Evolutionary conservation across 2,888 invertebrate species (phyloP).

Genomic region (Erebia aethiops): DNA sequence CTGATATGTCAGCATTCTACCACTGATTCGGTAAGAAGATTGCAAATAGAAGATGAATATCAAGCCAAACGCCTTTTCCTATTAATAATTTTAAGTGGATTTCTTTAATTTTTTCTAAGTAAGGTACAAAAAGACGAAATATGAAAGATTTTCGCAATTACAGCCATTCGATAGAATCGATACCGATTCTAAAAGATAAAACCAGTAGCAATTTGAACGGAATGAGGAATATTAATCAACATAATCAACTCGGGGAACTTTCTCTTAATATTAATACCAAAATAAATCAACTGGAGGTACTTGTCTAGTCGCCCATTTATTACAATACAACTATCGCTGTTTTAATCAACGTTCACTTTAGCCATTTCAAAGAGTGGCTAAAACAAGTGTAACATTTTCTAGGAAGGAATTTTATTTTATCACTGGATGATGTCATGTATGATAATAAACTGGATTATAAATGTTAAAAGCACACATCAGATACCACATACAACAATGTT

Average conservation of each 20-base stretch:
- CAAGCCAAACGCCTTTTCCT: background rate
- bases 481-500: conserved; percentile 31
- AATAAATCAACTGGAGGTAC: conserved; percentile 26
- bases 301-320: conserved; percentile 29
- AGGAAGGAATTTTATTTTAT: conserved; percentile 41
- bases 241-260: conserved; percentile 21
- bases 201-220: conserved; percentile 26
- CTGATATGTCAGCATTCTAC: too few species aligned
- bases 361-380: conserved; percentile 24
- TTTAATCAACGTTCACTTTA: conserved; percentile 31
- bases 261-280: conserved; percentile 27
- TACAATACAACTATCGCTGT: conserved; percentile 31
- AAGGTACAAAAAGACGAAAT: background rate
- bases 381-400: conserved; percentile 34
- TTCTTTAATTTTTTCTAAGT: background rate
- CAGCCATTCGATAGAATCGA: conserved; percentile 1
- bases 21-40: background rate
- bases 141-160: background rate
- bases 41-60: too few species aligned
- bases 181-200: conserved; percentile 20
- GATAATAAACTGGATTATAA: conserved; percentile 38
- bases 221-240: conserved; percentile 26
- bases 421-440: conserved; percentile 39
- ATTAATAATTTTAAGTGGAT: background rate
- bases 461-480: conserved; percentile 30